Evolutionary conservation across 2,797 vertebrate species (phyloP).

Genomic region (Lutjanus argentimaculatus): DNA sequence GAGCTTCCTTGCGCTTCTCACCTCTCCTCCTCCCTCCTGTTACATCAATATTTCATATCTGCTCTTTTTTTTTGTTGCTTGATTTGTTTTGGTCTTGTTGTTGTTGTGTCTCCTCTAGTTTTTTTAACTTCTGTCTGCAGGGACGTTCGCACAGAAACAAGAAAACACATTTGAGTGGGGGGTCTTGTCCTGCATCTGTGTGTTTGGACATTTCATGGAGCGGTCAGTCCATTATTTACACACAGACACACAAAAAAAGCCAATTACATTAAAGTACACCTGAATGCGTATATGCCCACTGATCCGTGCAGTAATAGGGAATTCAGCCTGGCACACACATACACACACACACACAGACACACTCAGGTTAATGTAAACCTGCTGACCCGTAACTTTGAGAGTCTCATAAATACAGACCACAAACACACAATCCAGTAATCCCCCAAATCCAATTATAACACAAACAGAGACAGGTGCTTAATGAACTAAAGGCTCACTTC

Average conservation of each 20-base stretch:
- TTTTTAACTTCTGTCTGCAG: constrained; percentile 16
- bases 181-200: background rate
- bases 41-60: constrained; percentile 66
- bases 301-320: constrained; percentile 30
- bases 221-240: constrained; percentile 30
- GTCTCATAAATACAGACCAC: constrained; percentile 56
- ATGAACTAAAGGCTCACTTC: constrained; percentile 47
- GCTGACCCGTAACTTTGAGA: constrained; percentile 46
- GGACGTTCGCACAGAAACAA: background rate
- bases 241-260: constrained; percentile 6
- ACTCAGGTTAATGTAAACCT: constrained; percentile 47
- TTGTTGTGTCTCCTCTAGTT: constrained; percentile 31
- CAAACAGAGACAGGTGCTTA: constrained; percentile 41
- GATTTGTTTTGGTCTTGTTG: constrained; percentile 48
- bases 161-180: background rate
- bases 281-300: constrained; percentile 19
- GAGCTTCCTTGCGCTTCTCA: constrained; percentile 30
- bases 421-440: constrained; percentile 53
- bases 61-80: constrained; percentile 20
- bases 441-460: constrained; percentile 53
- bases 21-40: constrained; percentile 12
- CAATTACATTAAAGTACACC: constrained; percentile 34
- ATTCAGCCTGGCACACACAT: background rate
- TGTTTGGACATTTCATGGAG: background rate
- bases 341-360: constrained; percentile 14